These are phyloP conservation scores for Saxidomus purpurata DNA, from an alignment of 1,140 invertebrate species.

Conservation along the genomic window DNA sequence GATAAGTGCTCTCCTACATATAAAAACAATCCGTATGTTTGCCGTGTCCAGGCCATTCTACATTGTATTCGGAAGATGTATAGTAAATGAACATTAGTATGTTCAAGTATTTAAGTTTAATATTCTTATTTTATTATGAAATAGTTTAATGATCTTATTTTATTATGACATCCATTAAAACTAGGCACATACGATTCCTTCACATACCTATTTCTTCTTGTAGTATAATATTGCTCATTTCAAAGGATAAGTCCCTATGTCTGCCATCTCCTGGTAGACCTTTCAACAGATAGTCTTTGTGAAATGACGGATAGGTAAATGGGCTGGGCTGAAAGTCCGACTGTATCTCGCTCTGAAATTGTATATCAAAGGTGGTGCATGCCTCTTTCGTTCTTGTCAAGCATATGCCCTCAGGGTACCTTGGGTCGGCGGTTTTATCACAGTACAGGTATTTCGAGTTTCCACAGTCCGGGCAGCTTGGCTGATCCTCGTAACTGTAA, in stretches of 20 bases:
- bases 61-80: too few species aligned
- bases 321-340: background rate
- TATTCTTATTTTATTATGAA: too few species aligned
- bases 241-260: background rate
- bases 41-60: too few species aligned
- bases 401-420: slow-evolving; percentile 10
- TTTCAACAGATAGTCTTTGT: background rate
- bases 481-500: slow-evolving; percentile 58
- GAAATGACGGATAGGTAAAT: background rate
- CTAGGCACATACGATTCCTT: too few species aligned
- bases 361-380: background rate
- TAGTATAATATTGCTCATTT: background rate
- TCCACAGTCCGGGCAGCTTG: slow-evolving; percentile 91
- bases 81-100: too few species aligned
- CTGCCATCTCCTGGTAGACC: background rate
- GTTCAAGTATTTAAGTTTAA: too few species aligned
- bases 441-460: slow-evolving; percentile 87
- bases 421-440: slow-evolving; percentile 19
- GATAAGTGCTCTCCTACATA: too few species aligned
- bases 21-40: too few species aligned
- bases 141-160: too few species aligned
- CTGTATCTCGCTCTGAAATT: background rate
- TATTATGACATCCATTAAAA: too few species aligned
- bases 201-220: too few species aligned
- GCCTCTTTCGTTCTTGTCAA: slow-evolving; percentile 3